phyloP scores from a whole-genome alignment of 2,797 vertebrate species.

The Acrocephalus scirpaceus region DNA sequence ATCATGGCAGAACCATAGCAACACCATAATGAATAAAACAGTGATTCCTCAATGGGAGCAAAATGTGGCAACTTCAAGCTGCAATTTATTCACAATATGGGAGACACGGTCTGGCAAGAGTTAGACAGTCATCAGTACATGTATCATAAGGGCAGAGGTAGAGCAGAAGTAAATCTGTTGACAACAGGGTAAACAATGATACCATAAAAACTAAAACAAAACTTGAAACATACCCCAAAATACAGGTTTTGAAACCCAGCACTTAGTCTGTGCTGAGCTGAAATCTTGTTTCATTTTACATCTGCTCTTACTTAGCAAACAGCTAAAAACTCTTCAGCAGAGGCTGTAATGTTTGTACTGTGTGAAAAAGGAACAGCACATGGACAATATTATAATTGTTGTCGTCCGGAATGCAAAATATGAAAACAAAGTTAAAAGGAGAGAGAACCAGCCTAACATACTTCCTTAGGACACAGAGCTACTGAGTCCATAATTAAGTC shows the following conservation, averaged over 20 bases:
- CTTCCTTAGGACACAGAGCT: background rate
- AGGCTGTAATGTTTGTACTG: background rate
- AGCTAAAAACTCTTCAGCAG: background rate
- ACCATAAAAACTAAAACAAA: background rate
- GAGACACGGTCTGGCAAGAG: slow-evolving; percentile 4
- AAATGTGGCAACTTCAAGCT: slow-evolving; percentile 48
- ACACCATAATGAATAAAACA: background rate
- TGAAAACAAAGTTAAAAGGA: background rate
- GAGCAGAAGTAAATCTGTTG: slow-evolving; percentile 26
- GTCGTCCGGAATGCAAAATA: background rate
- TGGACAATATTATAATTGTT: background rate
- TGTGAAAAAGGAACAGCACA: background rate
- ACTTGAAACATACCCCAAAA: background rate
- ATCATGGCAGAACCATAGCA: background rate
- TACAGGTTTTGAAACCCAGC: background rate
- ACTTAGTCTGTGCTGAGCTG: background rate
- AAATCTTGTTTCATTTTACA: background rate
- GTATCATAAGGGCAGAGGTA: background rate
- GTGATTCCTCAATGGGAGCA: background rate
- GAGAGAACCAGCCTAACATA: background rate
- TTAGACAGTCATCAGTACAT: background rate
- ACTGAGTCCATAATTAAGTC: background rate
- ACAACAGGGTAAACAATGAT: background rate
- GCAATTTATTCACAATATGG: slow-evolving; percentile 35
- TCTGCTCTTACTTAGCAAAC: background rate